Evolutionary conservation across 2,888 invertebrate genomes (phyloP), one percentile per base, ranked within the genome.

Genomic region (Liodrosophila aerea): DNA sequence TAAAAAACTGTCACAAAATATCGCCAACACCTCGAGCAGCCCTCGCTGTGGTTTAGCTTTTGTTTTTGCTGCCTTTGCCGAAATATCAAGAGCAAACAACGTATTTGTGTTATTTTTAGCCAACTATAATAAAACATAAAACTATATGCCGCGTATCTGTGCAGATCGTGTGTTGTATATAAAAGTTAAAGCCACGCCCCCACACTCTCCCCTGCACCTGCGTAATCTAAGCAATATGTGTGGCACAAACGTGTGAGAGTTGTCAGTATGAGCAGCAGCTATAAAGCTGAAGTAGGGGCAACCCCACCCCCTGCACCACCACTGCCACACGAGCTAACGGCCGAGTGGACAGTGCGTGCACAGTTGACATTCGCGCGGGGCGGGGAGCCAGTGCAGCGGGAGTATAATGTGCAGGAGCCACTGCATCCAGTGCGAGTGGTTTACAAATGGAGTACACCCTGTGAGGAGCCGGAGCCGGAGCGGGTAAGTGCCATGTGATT

Each of bases 301-400:
- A 2, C 34, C 5, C 5, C 29, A 3, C 15, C 43, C 4, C 1
- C 13, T 5, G 9, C 15, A 7, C 33, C 45, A 8, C 76, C 87
- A 4, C 74, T 77, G 70, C 88, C 88, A 0, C 88, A 88, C 43
- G 90, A 90, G 69, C 64, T 90, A 33, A 91, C 91, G 16, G 92
- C 92, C 66, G 93, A 93, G 84, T 94, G 94, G 93, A 92, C 93
- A 31, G 92, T 94, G 76, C 93, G 92, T 87, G 95, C 93, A 52
- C 94, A 94, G 81, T 91, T 94, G 63, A 93, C 93, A 8, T 89
- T 89, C 61, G 92, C 92, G 34, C 93, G 92, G 61, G 90, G 90
- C 4, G 89, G 89, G 30, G 88, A 89, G 47, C 85, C 87, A 2
- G 88, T 89, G 46, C 84, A 86, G 45, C 85, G 86, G 51, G 85